Evolutionary conservation across 2,888 invertebrate genomes (phyloP), one percentile per base, ranked within the genome.

Genomic region (Tachina lurida): DNA sequence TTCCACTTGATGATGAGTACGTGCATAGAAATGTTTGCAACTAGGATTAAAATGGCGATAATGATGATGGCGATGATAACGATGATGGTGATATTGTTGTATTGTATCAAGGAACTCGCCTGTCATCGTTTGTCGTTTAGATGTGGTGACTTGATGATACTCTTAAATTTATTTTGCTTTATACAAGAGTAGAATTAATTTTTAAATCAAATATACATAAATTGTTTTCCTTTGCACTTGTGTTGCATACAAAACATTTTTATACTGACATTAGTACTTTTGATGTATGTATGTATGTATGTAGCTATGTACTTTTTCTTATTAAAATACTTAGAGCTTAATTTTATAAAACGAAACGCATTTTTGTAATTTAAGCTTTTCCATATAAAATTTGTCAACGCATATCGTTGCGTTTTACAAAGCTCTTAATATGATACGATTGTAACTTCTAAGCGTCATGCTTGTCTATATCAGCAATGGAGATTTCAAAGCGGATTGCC

Each of bases 51-150:
- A 80, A 22, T 60, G 39, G 56, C 47, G 19, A 68, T 63, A 41
- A 76, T 54, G 52, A 71, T 82, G 45, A 65, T 58, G 52, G 45
- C 22, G 87, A 87, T 89, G 89, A 39, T 47, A 12, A 19, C 63
- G 8, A 22, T 13, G 54, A 49, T 76, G 58, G 74, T 86, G 71
- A 49, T 62, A n/a, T 70, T 67, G 86, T 88, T 90, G 89, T 88
- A 68, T 81, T 22, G 75, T 71, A 71, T 86, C 22, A 39, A 84
- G 65, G 56, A 68, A 63, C 81, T 63, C 68, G 56, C 68, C 63
- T 84, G 71, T 76, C 80, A 79, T 84, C 77, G 60, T 76, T 76
- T 80, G 68, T 9, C 19, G 54, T 60, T 76, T 56, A 84, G 73
- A 76, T 86, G 75, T 68, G 76, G 75, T 86, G 86, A 60, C 73